phyloP scores from a whole-genome alignment of 2,888 invertebrate genomes.

The Stratiomys singularior region DNA sequence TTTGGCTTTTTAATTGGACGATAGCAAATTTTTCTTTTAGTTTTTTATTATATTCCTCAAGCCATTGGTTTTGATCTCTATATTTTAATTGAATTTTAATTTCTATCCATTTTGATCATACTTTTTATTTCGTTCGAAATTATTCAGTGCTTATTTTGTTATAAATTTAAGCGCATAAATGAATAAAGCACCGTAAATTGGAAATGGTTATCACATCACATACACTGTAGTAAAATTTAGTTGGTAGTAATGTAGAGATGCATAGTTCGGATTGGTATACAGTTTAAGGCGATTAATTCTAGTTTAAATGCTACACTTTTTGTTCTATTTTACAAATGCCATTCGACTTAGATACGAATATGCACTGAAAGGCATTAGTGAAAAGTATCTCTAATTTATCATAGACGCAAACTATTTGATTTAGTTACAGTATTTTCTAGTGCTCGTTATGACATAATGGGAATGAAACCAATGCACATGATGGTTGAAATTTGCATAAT shows the following conservation, averaged over 20 bases:
- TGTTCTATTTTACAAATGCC: too few species aligned
- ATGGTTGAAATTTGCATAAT: too few species aligned
- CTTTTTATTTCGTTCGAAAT: constrained; percentile 10
- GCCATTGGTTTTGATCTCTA: neutral
- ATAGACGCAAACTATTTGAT: too few species aligned
- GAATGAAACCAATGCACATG: too few species aligned
- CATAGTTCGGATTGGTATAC: constrained; percentile 3
- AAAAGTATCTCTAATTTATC: too few species aligned
- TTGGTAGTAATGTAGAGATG: constrained; percentile 8
- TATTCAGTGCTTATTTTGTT: constrained; percentile 28
- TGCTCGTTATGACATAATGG: too few species aligned
- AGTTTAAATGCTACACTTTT: too few species aligned
- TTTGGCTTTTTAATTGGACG: constrained; percentile 3
- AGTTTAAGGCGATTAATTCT: neutral
- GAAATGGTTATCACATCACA: constrained; percentile 10
- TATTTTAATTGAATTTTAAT: neutral
- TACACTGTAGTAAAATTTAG: neutral
- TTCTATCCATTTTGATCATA: neutral
- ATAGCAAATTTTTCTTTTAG: constrained; percentile 34
- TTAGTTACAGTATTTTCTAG: too few species aligned
- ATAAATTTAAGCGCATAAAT: constrained; percentile 7
- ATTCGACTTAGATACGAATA: too few species aligned
- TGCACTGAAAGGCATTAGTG: too few species aligned
- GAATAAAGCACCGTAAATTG: constrained; percentile 4
- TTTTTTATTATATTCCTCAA: constrained; percentile 9